Conservation (phyloP, 2,888 invertebrate species). For the Phymatocera aterrima region DNA sequence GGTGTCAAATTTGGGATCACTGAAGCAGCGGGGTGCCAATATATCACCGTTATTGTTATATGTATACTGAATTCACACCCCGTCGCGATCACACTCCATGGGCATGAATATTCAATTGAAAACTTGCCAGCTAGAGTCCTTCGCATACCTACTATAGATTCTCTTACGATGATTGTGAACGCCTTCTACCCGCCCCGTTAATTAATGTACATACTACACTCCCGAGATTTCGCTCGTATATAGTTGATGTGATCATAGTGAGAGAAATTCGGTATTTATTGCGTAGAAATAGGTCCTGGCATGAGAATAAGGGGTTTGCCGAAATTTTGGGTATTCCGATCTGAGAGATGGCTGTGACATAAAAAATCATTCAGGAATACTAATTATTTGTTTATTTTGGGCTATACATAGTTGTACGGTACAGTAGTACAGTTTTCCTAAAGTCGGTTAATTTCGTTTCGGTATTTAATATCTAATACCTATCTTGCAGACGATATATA, state of each 20-base stretch:
- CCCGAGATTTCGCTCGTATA: background rate
- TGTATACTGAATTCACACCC: background rate
- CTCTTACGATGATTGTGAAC: conserved; percentile 7
- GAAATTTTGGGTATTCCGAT: too few species aligned
- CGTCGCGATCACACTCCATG: conserved; percentile 2
- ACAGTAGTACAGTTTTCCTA: conserved; percentile 42
- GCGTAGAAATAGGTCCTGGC: background rate
- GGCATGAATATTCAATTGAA: conserved; percentile 36
- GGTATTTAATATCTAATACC: conserved; percentile 1
- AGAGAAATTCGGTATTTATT: background rate
- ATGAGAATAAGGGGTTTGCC: too few species aligned
- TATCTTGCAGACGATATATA: conserved; percentile 17
- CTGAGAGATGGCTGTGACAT: background rate
- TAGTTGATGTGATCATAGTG: background rate
- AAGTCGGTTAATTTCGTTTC: conserved; percentile 37
- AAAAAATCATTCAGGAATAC: background rate
- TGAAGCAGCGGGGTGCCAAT: conserved; percentile 34
- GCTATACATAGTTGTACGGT: conserved; percentile 46
- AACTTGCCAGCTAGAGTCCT: background rate
- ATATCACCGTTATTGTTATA: conserved; percentile 29
- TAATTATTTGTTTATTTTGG: conserved; percentile 44
- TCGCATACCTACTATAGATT: background rate
- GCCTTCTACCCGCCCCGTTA: conserved; percentile 1
- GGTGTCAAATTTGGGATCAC: conserved; percentile 42
- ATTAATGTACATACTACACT: background rate